Percentiles rank a stretch among this genome's conserved stretches.
These are phyloP conservation scores for Petrolisthes manimaculis DNA, from an alignment of 2,888 invertebrate species.

Conservation along the genomic window DNA sequence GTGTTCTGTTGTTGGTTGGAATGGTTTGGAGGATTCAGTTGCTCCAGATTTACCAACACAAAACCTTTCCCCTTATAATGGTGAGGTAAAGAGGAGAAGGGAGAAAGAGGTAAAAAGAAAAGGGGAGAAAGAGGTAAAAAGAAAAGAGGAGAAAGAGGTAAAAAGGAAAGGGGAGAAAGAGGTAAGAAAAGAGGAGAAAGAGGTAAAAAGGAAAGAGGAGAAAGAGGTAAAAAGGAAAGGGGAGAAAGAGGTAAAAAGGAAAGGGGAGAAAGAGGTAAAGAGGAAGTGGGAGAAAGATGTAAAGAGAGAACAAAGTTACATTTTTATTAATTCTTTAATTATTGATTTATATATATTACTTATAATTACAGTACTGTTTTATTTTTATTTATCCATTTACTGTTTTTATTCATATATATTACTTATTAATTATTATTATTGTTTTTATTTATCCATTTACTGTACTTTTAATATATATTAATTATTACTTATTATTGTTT, in stretches of 20 bases:
- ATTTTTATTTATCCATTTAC: no score
- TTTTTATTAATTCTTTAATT: no score
- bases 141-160: neutral
- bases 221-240: neutral
- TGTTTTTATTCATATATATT: no score
- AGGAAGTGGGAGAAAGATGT: neutral
- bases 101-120: conserved; percentile 2
- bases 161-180: neutral
- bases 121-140: neutral
- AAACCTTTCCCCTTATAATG: no score
- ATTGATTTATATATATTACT: no score
- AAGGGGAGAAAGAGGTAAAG: neutral
- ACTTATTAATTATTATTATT: no score
- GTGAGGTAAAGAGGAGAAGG: neutral
- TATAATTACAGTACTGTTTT: no score
- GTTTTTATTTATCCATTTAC: no score
- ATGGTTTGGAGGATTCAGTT: no score
- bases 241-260: neutral
- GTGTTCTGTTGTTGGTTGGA: no score
- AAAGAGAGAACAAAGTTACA: neutral
- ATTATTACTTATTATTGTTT: neutral
- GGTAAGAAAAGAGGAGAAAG: neutral
- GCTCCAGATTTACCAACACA: no score
- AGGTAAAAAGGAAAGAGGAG: neutral
- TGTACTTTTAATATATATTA: no score